Base-by-base conservation (phyloP, 2,113 vertebrate genomes). In the Tiliqua scincoides region DNA sequence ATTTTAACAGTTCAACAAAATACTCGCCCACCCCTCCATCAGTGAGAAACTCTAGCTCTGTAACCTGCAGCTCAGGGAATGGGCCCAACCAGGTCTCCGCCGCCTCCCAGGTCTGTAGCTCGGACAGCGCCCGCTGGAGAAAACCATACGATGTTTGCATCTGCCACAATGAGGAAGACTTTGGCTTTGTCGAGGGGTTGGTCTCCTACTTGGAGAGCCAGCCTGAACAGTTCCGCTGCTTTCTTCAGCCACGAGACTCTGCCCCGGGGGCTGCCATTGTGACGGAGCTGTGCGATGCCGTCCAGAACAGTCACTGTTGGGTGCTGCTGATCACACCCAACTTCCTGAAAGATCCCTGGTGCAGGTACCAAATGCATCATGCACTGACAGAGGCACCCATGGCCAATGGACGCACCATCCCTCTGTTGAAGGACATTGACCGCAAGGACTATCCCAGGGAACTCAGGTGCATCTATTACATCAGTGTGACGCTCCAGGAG, bases 351-450 rank as follows among this genome's bases (percentile, higher is more conserved):
- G 98, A 98, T 68, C 96, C 96, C 0, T 99, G 97, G 98, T 99
- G 98, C 95, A 94, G 74, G 67, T 99, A 98, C 90, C 97, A 98
- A 93, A 98, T 98, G 98, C 97, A 98, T 79, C 98, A 98, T 87
- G 96, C 95, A 0, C 74, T 99, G 89, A 95, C 94, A 0, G 97
- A 98, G 83, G 97, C 96, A 0, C 97, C 97, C 0, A 92, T 96
- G 87, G 94, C 97, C 0, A 95, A 97, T 0, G 97, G 97, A 0
- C 94, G 97, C 63, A 96, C 97, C 88, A 98, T 99, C 87, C 98
- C 98, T 0, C 87, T 98, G 83, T 18, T 98, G 80, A 93, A 94
- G 1, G 96, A 96, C 0, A 86, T 98, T 89, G 73, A 95, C 9
- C 93, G 92, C 63, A 93, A 93, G 3, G 92, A 97, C 68, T 98